phyloP scores from a whole-genome alignment of 1,140 invertebrate species.

The Brachionus rubens region DNA sequence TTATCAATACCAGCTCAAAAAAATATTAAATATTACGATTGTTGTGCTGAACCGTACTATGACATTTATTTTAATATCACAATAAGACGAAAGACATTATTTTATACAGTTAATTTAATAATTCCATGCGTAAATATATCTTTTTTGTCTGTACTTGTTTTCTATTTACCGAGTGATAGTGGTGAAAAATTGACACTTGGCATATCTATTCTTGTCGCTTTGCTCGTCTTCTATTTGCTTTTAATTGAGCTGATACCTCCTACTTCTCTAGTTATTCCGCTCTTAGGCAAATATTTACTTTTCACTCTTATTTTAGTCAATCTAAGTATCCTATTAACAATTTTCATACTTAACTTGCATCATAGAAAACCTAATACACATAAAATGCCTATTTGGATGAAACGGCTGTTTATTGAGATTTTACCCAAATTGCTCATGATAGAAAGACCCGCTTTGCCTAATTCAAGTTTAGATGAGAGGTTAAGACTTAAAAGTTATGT shows the following conservation, averaged over 20 bases:
- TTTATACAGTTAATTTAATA: constrained; percentile 61
- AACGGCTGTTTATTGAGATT: constrained; percentile 84
- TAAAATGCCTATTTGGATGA: constrained; percentile 89
- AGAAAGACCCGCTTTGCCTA: constrained; percentile 45
- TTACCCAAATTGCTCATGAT: constrained; percentile 68
- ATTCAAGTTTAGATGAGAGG: constrained; percentile 4
- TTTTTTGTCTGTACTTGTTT: constrained; percentile 95
- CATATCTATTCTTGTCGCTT: constrained; percentile 96
- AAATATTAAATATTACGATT: constrained; percentile 45
- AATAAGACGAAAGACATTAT: constrained; percentile 59
- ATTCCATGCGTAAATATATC: constrained; percentile 66
- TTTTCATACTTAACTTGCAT: constrained; percentile 94
- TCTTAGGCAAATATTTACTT: constrained; percentile 95
- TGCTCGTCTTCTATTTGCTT: constrained; percentile 98
- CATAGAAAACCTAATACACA: constrained; percentile 94
- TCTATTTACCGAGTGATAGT: constrained; percentile 95
- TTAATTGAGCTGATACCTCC: constrained; percentile 97
- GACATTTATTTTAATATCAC: constrained; percentile 60
- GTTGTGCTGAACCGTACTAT: constrained; percentile 55
- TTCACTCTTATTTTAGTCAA: constrained; percentile 99
- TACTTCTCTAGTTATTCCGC: constrained; percentile 90
- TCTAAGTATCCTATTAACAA: constrained; percentile 93
- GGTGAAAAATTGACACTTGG: constrained; percentile 97
- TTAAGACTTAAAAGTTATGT: constrained; percentile 50
- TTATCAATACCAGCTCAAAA: constrained; percentile 50